Base-by-base conservation (phyloP, 2,888 invertebrate species). In the Abrostola triplasia region DNA sequence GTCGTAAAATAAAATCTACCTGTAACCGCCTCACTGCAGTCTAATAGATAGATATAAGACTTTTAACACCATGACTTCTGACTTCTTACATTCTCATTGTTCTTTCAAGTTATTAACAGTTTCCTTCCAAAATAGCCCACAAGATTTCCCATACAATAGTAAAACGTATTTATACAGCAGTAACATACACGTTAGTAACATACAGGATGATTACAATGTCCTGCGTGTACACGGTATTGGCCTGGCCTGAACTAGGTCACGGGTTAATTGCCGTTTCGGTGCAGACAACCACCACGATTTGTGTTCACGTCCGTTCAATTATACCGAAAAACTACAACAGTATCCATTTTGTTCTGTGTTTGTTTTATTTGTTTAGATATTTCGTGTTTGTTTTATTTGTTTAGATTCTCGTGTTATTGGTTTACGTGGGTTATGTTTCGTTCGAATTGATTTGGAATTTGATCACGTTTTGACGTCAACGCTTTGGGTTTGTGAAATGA, bases 221-320 rank as follows among this genome's bases (percentile, higher is more conserved):
- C 52, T 12, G 6, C 11, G 11, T 41, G 52, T 41, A 6, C 36
- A 36, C 70, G 64, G 74, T 13, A 7, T 38, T 71, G 67, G 65
- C 36, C 48, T 71, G 64, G 80, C 80, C 77, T 52, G 60, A 83
- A 81, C 75, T 86, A 79, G 87, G 86, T 86, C 84, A 83, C 63
- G 61, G 59, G 74, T 80, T 87, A 86, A 87, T 85, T 86, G 83
- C 77, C 78, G 80, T 81, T 84, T 81, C 79, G 65, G 71, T 74
- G 81, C 80, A 73, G 78, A 77, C 80, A 76, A 72, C 68, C 77
- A 57, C 70, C 64, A 76, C 80, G 77, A 79, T 83, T 83, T 79
- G 80, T 77, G 78, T 73, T 67, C 69, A 63, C 73, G 48, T 58
- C 60, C 59, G 60, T 65, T 72, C 67, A 70, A 78, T 80, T 76